These are phyloP conservation scores for Gastrophysa polygoni DNA, from an alignment of 2,888 invertebrate species.

Conservation along the genomic window DNA sequence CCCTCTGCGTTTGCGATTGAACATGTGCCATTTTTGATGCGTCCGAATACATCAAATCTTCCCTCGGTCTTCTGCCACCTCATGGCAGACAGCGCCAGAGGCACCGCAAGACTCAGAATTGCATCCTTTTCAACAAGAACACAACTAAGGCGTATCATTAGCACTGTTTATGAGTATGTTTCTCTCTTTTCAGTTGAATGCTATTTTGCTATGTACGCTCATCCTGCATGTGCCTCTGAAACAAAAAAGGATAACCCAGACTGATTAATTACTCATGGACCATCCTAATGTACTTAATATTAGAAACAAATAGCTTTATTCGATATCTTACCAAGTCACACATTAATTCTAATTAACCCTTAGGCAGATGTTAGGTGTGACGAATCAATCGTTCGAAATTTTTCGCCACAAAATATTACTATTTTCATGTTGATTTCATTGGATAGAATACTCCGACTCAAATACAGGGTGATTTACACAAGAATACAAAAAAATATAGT, in stretches of 20 bases:
- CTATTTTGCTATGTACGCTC: slow-evolving; percentile 63
- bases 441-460: too few relatives aligned
- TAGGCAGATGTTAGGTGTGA: too few relatives aligned
- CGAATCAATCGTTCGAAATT: too few relatives aligned
- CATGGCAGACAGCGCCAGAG: slow-evolving; percentile 57
- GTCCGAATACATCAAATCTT: slow-evolving; percentile 52
- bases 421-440: too few relatives aligned
- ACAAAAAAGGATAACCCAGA: slow-evolving; percentile 63
- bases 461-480: too few relatives aligned
- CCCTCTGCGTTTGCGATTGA: slow-evolving; percentile 18
- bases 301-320: neutral
- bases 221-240: slow-evolving; percentile 88
- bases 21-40: slow-evolving; percentile 53
- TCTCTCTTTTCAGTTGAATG: slow-evolving; percentile 33
- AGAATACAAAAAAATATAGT: too few relatives aligned
- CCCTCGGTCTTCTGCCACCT: slow-evolving; percentile 57
- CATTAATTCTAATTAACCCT: too few relatives aligned
- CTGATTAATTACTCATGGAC: slow-evolving; percentile 52
- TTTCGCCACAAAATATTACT: too few relatives aligned
- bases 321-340: too few relatives aligned
- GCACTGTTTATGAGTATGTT: slow-evolving; percentile 38
- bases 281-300: neutral
- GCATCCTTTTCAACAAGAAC: slow-evolving; percentile 53
- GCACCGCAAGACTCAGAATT: slow-evolving; percentile 60
- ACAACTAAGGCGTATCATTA: slow-evolving; percentile 59